Evolutionary conservation across 2,888 invertebrate species (phyloP).

Genomic region (Himalopsyche tibetana): DNA sequence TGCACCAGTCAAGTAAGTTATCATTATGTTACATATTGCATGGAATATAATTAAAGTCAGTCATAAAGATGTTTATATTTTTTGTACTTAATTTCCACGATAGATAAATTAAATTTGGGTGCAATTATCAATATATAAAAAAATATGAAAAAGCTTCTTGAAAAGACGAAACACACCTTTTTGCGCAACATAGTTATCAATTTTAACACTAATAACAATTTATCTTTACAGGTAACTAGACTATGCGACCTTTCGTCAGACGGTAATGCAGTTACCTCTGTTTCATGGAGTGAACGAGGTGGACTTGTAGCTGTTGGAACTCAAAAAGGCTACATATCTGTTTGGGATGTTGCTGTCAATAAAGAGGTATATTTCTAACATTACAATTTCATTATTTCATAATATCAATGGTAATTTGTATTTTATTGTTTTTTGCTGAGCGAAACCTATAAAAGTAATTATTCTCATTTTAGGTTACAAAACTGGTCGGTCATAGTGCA

Average conservation of each 20-base stretch:
- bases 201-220: not conserved
- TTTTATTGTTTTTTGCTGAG: not conserved
- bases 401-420: not conserved
- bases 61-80: not conserved
- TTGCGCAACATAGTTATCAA: not conserved
- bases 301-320: conserved; percentile 98
- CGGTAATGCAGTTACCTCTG: conserved; percentile 97
- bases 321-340: conserved; percentile 96
- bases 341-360: conserved; percentile 97
- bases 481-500: conserved; percentile 93
- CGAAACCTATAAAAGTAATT: not conserved
- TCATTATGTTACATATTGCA: not conserved
- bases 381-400: not conserved
- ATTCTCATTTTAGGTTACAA: conserved; percentile 81
- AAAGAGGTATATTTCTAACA: conserved; percentile 80
- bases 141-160: no score
- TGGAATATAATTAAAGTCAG: not conserved
- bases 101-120: no score
- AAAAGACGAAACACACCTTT: no score
- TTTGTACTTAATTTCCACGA: no score
- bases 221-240: conserved; percentile 84
- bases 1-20: conserved; percentile 93
- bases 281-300: conserved; percentile 99
- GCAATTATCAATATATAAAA: no score
- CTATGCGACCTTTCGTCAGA: conserved; percentile 96